Percentiles rank a stretch among this genome's conserved stretches.
phyloP scores from a whole-genome alignment of 2,797 vertebrate species.

The Chelmon rostratus region DNA sequence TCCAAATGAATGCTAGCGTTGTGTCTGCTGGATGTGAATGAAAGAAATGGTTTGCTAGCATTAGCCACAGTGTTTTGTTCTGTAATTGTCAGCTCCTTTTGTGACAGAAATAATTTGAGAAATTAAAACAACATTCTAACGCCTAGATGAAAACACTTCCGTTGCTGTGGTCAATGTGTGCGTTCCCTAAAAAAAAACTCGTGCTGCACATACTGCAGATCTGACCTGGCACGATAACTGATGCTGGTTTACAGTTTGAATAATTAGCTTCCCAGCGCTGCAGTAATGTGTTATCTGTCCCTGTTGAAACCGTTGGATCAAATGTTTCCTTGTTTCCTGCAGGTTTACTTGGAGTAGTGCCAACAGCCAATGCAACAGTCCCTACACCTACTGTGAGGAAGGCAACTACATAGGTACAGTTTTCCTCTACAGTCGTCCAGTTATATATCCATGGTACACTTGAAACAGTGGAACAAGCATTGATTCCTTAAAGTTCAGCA shows the following conservation, averaged over 20 bases:
- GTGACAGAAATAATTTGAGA: background rate
- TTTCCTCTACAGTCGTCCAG: too few relatives aligned
- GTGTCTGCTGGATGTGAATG: background rate
- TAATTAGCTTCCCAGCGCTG: background rate
- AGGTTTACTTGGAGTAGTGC: constrained; percentile 85
- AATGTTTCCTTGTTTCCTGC: constrained; percentile 46
- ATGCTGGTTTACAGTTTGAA: constrained; percentile 17
- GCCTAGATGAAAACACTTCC: background rate
- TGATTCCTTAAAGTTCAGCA: background rate
- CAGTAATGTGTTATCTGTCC: constrained; percentile 9
- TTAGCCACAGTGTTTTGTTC: background rate
- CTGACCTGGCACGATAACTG: background rate
- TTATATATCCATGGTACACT: background rate
- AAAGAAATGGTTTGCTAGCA: background rate
- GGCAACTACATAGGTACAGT: constrained; percentile 73
- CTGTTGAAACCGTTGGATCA: background rate
- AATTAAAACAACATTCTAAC: background rate
- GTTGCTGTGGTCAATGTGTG: background rate
- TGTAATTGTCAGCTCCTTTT: background rate
- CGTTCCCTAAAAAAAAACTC: too few relatives aligned
- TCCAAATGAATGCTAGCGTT: background rate
- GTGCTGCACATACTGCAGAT: background rate
- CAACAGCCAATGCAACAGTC: constrained; percentile 80
- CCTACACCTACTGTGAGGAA: constrained; percentile 80
- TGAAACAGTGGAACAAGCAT: too few relatives aligned